Percentiles rank a stretch among this genome's conserved stretches.
phyloP scores from a whole-genome alignment of 2,888 invertebrate species.

The Eupithecia abbreviata region DNA sequence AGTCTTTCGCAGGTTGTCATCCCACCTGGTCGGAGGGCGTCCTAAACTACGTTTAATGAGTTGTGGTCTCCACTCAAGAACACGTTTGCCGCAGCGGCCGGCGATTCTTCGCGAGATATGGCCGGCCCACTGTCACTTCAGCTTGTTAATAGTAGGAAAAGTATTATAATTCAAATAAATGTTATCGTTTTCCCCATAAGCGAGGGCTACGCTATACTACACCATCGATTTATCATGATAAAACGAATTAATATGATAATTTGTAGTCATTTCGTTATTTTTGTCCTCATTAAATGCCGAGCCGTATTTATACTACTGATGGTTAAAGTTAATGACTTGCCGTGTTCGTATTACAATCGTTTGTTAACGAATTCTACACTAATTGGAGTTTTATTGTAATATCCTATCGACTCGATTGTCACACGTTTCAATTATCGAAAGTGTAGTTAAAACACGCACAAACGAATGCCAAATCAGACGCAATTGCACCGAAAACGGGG shows the following conservation, averaged over 20 bases:
- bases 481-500: background rate
- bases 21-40: too few relatives aligned
- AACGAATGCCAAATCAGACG: background rate
- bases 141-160: background rate
- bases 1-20: too few relatives aligned
- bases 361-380: background rate
- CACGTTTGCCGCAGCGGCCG: too few relatives aligned
- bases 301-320: background rate
- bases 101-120: too few relatives aligned
- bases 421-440: constrained; percentile 12
- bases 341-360: background rate
- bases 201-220: background rate
- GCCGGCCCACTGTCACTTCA: too few relatives aligned
- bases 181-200: too few relatives aligned
- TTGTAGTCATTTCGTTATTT: background rate
- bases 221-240: background rate
- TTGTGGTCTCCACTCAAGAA: too few relatives aligned
- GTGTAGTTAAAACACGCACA: constrained; percentile 11
- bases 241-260: background rate
- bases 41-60: too few relatives aligned
- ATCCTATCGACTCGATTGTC: constrained; percentile 7
- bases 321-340: background rate
- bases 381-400: constrained; percentile 4
- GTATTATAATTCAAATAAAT: background rate
- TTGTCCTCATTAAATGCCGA: background rate